Evolutionary conservation across 2,888 invertebrate species (phyloP).

Genomic region (Tryphoninae sp.): DNA sequence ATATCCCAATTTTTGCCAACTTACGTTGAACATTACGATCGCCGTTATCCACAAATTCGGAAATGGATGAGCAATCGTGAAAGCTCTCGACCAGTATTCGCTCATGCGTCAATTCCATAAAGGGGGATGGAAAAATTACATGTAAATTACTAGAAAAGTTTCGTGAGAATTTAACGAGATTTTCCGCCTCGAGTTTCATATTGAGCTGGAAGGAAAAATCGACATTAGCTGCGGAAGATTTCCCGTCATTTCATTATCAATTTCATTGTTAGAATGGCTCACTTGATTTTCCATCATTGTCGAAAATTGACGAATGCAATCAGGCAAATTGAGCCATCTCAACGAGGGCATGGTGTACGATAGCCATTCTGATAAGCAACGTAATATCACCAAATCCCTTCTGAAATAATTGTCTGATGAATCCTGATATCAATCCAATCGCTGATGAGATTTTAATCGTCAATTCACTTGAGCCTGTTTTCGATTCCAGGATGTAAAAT

Average conservation of each 20-base stretch:
- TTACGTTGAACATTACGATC: conserved; percentile 68
- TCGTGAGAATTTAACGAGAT: conserved; percentile 79
- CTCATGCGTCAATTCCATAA: conserved; percentile 76
- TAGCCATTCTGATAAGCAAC: conserved; percentile 71
- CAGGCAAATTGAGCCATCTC: conserved; percentile 81
- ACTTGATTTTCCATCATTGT: conserved; percentile 81
- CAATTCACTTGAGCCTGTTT: conserved; percentile 70
- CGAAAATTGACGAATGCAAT: conserved; percentile 82
- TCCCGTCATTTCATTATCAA: not conserved
- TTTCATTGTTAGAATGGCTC: conserved; percentile 56
- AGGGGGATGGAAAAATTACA: conserved; percentile 80
- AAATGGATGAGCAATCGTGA: conserved; percentile 80
- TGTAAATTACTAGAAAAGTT: conserved; percentile 78
- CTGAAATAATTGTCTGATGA: conserved; percentile 59
- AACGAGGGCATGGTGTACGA: conserved; percentile 77
- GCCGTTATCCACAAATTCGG: conserved; percentile 72
- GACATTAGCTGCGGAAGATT: too few species aligned
- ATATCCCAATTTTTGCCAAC: conserved; percentile 81
- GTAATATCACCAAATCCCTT: conserved; percentile 80
- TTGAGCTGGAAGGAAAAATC: conserved; percentile 74
- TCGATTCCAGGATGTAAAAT: conserved; percentile 81
- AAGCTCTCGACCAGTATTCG: conserved; percentile 82
- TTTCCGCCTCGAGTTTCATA: conserved; percentile 81
- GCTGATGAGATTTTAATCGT: not conserved
- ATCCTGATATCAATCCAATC: conserved; percentile 1